These are phyloP conservation scores for Gari tellinella DNA, from an alignment of 2,888 invertebrate genomes.

Conservation along the genomic window DNA sequence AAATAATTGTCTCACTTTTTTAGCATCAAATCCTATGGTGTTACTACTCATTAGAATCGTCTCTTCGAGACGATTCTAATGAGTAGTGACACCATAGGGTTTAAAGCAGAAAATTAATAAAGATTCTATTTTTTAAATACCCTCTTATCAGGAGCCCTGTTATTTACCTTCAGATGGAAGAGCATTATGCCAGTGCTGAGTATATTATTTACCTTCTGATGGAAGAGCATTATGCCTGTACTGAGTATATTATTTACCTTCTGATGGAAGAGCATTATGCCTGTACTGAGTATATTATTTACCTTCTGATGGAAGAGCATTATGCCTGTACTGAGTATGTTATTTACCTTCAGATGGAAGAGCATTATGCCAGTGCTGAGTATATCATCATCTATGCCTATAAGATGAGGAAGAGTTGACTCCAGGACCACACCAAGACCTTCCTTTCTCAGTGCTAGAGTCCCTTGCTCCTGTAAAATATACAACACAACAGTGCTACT, in stretches of 20 bases:
- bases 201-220: conserved; percentile 91
- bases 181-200: conserved; percentile 95
- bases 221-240: conserved; percentile 95
- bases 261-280: conserved; percentile 95
- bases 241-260: conserved; percentile 91
- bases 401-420: conserved; percentile 95
- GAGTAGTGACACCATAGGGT: no score
- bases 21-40: no score
- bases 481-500: background rate
- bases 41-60: no score
- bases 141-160: no score
- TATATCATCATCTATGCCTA: conserved; percentile 95
- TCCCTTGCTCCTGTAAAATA: conserved; percentile 92
- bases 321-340: no score
- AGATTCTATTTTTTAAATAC: no score
- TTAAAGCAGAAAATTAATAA: no score
- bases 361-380: conserved; percentile 95
- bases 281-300: conserved; percentile 87
- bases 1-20: no score
- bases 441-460: conserved; percentile 93
- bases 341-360: conserved; percentile 92
- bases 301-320: conserved; percentile 92
- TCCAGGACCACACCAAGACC: conserved; percentile 87
- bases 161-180: conserved; percentile 92
- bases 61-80: no score